Percentiles rank a stretch among this genome's conserved stretches.
phyloP scores from a whole-genome alignment of 2,888 invertebrate species.

The Acleris sparsana region DNA sequence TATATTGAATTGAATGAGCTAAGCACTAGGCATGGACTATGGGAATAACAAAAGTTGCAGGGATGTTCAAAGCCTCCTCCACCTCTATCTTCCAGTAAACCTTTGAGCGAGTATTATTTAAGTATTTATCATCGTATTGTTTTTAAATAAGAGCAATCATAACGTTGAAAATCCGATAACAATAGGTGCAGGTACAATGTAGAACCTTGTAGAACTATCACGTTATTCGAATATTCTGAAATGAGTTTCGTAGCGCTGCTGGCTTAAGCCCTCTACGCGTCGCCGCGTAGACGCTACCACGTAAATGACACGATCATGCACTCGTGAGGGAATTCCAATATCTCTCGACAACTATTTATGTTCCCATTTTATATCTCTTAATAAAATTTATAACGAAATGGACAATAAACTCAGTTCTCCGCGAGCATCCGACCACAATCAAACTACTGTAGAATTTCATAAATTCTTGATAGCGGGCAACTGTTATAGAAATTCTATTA shows the following conservation, averaged over 20 bases:
- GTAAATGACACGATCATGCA: neutral
- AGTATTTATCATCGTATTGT: no score
- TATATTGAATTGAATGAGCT: no score
- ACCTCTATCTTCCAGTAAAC: no score
- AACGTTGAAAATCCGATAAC: no score
- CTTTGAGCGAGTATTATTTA: no score
- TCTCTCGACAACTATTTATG: neutral
- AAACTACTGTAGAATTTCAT: slow-evolving; percentile 2
- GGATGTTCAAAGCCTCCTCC: no score
- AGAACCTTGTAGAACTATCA: no score
- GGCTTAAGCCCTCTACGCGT: neutral
- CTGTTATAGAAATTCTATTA: neutral
- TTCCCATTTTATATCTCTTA: neutral
- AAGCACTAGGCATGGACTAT: no score
- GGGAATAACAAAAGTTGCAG: no score
- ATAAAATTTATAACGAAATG: neutral
- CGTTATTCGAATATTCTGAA: no score
- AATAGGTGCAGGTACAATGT: no score
- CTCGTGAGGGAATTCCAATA: neutral
- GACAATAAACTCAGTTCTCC: neutral
- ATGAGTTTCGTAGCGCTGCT: neutral
- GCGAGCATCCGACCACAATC: neutral
- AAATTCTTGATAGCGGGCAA: slow-evolving; percentile 1
- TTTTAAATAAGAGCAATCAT: no score
- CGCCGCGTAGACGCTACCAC: neutral